Percentiles rank a stretch among this genome's conserved stretches.
Conservation (phyloP, 2,113 vertebrate species). For the Chionis minor region DNA sequence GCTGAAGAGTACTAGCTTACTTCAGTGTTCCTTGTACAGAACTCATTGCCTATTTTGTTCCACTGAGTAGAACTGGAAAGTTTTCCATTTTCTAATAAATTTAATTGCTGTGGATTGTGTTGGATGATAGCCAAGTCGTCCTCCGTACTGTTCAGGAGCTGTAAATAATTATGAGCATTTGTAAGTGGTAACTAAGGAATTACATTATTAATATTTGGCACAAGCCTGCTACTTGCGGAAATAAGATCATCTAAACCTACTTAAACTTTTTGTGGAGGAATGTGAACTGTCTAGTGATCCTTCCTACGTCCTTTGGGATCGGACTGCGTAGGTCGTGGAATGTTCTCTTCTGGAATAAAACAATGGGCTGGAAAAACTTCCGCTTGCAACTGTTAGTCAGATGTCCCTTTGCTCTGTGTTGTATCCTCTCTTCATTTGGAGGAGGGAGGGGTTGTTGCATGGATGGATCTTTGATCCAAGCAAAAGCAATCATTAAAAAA, state of each 20-base stretch:
- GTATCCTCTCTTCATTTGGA: background rate
- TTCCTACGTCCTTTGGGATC: background rate
- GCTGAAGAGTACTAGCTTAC: background rate
- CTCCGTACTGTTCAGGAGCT: background rate
- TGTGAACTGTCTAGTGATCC: conserved; percentile 14
- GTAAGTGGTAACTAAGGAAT: conserved; percentile 42
- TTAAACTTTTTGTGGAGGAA: background rate
- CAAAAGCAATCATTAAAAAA: background rate
- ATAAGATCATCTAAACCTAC: conserved; percentile 20
- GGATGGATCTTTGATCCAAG: background rate
- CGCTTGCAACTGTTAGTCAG: background rate
- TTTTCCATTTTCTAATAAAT: conserved; percentile 32
- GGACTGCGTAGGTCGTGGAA: background rate
- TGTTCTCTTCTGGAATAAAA: conserved; percentile 22
- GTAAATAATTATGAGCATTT: conserved; percentile 39
- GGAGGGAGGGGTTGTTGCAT: background rate
- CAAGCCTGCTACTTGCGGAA: conserved; percentile 3
- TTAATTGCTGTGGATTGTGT: background rate
- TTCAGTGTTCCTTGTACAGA: background rate
- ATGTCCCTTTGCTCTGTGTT: background rate
- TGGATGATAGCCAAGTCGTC: conserved; percentile 5
- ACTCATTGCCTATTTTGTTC: background rate
- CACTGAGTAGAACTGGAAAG: background rate
- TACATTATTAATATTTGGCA: conserved; percentile 14
- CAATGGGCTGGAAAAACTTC: background rate